Evolutionary conservation across 2,888 invertebrate genomes (phyloP).

Genomic region (Drosophila phalerata): DNA sequence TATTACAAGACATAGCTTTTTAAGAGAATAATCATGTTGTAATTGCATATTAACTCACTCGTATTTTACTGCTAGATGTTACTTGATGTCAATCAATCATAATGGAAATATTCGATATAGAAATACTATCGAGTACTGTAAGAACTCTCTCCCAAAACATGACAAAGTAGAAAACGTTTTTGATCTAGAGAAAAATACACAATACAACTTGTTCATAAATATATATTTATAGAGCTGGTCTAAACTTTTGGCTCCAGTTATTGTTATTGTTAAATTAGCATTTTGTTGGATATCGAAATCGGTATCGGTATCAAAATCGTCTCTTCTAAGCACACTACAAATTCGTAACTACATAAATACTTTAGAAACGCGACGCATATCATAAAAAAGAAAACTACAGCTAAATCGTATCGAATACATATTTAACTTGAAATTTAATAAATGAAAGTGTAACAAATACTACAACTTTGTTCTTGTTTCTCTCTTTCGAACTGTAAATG

Average conservation of each 20-base stretch:
- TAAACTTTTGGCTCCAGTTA: conserved; percentile 10
- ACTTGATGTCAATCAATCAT: conserved; percentile 59
- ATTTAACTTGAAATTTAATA: conserved; percentile 64
- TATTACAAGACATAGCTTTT: conserved; percentile 33
- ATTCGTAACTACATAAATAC: conserved; percentile 58
- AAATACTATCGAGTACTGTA: conserved; percentile 26
- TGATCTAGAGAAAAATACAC: conserved; percentile 23
- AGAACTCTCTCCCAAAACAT: conserved; percentile 56
- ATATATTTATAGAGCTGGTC: conserved; percentile 22
- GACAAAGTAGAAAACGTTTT: conserved; percentile 48
- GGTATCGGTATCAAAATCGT: conserved; percentile 25
- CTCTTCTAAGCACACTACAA: conserved; percentile 46
- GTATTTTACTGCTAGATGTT: conserved; percentile 49
- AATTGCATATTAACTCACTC: conserved; percentile 34
- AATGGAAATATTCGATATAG: conserved; percentile 29
- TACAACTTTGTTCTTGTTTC: neutral
- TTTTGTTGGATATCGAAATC: conserved; percentile 41
- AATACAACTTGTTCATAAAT: conserved; percentile 34
- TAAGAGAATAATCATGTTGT: conserved; percentile 25
- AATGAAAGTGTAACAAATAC: conserved; percentile 55
- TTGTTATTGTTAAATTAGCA: conserved; percentile 27
- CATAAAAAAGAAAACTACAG: conserved; percentile 57
- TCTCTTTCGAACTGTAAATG: neutral
- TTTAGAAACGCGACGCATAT: conserved; percentile 71
- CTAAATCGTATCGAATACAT: conserved; percentile 63